Percentiles rank a stretch among this genome's conserved stretches.
Evolutionary conservation across 2,113 vertebrate genomes (phyloP).

Genomic region (Monarcha castaneiventris): DNA sequence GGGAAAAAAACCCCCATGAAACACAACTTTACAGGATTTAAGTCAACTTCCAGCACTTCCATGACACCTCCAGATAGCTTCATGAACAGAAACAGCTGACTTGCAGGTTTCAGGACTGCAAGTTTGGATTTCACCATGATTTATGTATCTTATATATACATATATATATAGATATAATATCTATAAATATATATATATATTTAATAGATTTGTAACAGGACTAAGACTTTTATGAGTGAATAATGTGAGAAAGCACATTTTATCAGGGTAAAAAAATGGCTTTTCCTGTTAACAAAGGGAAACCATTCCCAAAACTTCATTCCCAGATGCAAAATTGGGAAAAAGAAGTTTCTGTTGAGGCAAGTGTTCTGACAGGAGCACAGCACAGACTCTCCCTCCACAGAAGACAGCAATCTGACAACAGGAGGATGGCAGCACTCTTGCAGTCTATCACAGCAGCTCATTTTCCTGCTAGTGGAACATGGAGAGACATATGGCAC

Average conservation of each 20-base stretch:
- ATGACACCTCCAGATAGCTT: too few species aligned
- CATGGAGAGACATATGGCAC: too few species aligned
- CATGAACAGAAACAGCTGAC: neutral
- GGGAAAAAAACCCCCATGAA: neutral
- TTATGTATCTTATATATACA: neutral
- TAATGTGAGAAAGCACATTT: neutral
- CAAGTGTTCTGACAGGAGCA: neutral
- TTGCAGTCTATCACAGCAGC: neutral
- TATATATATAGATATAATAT: neutral
- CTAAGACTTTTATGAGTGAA: neutral
- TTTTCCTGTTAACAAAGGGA: neutral
- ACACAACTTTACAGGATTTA: neutral
- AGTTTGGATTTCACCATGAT: neutral
- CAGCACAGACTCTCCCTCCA: neutral
- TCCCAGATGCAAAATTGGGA: neutral
- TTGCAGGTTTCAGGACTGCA: neutral
- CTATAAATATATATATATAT: neutral
- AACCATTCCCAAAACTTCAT: neutral
- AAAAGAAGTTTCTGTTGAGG: neutral
- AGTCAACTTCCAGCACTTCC: neutral
- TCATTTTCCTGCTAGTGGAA: neutral
- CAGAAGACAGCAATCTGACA: neutral
- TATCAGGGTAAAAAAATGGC: neutral
- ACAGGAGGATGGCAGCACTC: neutral
- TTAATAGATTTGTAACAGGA: neutral